Evolutionary conservation across 1,140 invertebrate species (phyloP).

Genomic region (Dreissena rostriformis): DNA sequence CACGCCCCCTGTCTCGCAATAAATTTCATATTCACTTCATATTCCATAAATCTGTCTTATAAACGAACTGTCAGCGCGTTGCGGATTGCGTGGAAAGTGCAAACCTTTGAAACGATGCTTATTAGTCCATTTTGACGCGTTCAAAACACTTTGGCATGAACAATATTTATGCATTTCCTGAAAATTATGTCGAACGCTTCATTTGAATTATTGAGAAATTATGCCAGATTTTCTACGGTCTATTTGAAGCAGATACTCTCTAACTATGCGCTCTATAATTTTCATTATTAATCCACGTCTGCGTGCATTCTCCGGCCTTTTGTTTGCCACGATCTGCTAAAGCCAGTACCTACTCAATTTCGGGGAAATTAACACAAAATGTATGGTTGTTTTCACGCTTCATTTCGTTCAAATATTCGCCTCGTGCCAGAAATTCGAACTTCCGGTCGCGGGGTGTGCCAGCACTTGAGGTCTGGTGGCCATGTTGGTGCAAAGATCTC

Average conservation of each 20-base stretch:
- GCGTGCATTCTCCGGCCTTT: background rate
- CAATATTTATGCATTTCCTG: constrained; percentile 12
- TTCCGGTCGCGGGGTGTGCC: constrained; percentile 38
- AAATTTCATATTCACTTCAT: too few relatives aligned
- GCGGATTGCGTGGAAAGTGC: too few relatives aligned
- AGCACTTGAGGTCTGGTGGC: too few relatives aligned
- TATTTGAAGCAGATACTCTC: constrained; percentile 33
- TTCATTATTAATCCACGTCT: background rate
- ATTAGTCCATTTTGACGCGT: background rate
- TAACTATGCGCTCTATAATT: constrained; percentile 15
- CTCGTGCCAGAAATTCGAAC: constrained; percentile 54
- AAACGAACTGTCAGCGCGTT: too few relatives aligned
- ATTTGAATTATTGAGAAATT: constrained; percentile 35
- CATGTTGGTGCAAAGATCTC: too few relatives aligned
- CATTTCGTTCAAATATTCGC: constrained; percentile 35
- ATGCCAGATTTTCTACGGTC: constrained; percentile 47
- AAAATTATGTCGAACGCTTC: constrained; percentile 2
- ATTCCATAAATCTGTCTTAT: too few relatives aligned
- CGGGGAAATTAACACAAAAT: constrained; percentile 30
- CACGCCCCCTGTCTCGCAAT: too few relatives aligned
- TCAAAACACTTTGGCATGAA: constrained; percentile 10
- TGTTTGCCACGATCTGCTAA: background rate
- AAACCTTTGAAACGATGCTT: too few relatives aligned
- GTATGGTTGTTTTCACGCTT: constrained; percentile 43
- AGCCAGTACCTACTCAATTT: constrained; percentile 4